Conservation (phyloP, 2,113 vertebrate genomes). For the Ciconia stormi region DNA sequence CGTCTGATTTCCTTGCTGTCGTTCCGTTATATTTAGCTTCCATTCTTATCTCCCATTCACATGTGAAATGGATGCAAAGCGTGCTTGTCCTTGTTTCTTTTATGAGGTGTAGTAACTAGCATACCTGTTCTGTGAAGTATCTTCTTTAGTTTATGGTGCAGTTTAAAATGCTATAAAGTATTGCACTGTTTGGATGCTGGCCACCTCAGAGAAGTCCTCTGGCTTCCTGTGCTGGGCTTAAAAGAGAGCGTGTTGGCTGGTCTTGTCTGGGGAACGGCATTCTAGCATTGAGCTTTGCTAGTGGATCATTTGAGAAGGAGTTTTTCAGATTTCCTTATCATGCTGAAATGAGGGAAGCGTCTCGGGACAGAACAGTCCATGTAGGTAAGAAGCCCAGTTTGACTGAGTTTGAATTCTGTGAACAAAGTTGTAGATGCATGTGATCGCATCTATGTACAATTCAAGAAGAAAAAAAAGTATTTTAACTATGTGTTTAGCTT, state of each 20-base stretch:
- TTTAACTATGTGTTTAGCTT: neutral
- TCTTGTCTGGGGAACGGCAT: neutral
- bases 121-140: neutral
- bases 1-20: neutral
- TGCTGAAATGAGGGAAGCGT: neutral
- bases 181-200: neutral
- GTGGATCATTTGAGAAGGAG: neutral
- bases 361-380: neutral
- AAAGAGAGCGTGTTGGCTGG: neutral
- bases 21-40: neutral
- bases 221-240: neutral
- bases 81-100: neutral
- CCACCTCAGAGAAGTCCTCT: neutral
- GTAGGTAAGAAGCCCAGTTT: neutral
- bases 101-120: neutral
- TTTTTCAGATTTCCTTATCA: neutral
- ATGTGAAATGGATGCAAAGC: neutral
- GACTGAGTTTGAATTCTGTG: neutral
- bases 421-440: neutral
- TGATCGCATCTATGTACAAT: neutral
- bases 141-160: neutral
- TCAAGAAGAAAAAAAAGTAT: neutral
- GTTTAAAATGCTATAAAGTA: neutral
- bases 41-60: neutral
- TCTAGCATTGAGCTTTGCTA: neutral